phyloP scores from a whole-genome alignment of 2,797 vertebrate species.

The Cottoperca gobio region DNA sequence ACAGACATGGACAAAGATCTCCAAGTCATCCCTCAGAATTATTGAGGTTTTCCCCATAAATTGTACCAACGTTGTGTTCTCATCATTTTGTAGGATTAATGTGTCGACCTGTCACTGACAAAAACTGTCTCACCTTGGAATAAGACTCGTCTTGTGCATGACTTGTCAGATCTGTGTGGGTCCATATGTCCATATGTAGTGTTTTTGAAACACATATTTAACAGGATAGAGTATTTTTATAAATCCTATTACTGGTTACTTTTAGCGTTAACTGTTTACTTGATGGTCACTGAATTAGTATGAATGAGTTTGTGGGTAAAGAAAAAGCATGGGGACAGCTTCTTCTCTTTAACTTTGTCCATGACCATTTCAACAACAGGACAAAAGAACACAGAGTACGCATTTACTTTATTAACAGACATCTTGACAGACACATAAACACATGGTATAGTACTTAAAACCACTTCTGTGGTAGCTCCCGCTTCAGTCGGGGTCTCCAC shows the following conservation, averaged over 20 bases:
- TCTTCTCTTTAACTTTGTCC: too few species aligned
- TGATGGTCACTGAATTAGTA: too few species aligned
- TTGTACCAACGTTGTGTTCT: neutral
- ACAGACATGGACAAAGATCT: neutral
- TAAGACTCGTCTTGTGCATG: slow-evolving; percentile 7
- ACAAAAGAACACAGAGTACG: too few species aligned
- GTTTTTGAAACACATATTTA: neutral
- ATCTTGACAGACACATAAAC: too few species aligned
- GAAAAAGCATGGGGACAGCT: too few species aligned
- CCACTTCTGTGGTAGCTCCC: too few species aligned
- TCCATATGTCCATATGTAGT: neutral
- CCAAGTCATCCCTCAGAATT: neutral
- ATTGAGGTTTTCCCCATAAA: neutral
- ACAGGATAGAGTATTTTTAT: neutral
- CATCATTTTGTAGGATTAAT: slow-evolving; percentile 1
- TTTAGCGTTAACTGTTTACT: too few species aligned
- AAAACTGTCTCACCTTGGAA: neutral
- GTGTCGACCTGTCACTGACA: neutral
- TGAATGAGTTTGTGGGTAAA: too few species aligned
- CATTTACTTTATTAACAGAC: too few species aligned
- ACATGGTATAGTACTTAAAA: too few species aligned
- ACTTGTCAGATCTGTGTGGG: neutral
- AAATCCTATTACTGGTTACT: neutral
- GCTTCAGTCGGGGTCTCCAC: too few species aligned
- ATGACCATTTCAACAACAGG: too few species aligned